A percentile compares a stretch with the other conserved stretches of the same genome.
Evolutionary conservation across 2,797 vertebrate genomes (phyloP).

Genomic region (Oceanodroma leucorhoa): DNA sequence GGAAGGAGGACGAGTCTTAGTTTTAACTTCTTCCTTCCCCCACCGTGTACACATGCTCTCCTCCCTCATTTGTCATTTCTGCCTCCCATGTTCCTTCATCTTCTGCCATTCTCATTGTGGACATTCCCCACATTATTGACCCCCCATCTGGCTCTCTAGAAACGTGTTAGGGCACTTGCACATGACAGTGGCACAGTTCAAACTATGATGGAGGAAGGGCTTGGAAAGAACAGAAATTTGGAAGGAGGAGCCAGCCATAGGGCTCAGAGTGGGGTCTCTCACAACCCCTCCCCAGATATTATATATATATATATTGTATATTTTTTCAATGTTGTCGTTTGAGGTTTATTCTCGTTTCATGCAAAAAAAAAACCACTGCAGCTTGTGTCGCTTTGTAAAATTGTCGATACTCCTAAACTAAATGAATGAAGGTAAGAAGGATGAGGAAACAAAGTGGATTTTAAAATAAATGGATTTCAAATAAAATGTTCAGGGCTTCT

Average conservation of each 20-base stretch:
- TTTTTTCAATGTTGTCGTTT: constrained; percentile 80
- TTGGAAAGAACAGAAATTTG: neutral
- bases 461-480: constrained; percentile 81
- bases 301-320: constrained; percentile 82
- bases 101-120: constrained; percentile 38
- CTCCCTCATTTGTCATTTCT: constrained; percentile 1
- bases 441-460: constrained; percentile 67
- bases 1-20: constrained; percentile 29
- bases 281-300: constrained; percentile 45
- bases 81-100: neutral
- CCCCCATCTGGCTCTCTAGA: constrained; percentile 3
- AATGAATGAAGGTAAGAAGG: constrained; percentile 37
- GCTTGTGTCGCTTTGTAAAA: constrained; percentile 74
- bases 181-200: neutral
- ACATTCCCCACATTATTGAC: neutral
- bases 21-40: neutral
- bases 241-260: neutral
- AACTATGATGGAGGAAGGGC: neutral
- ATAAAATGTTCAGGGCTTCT: constrained; percentile 34
- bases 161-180: neutral
- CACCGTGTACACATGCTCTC: constrained; percentile 7
- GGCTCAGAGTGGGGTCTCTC: constrained; percentile 36
- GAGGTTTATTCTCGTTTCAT: constrained; percentile 71
- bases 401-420: constrained; percentile 57
- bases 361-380: constrained; percentile 58